A percentile compares a stretch with the other conserved stretches of the same genome.
phyloP scores from a whole-genome alignment of 2,888 invertebrate species.

The Folsomia manolachei region DNA sequence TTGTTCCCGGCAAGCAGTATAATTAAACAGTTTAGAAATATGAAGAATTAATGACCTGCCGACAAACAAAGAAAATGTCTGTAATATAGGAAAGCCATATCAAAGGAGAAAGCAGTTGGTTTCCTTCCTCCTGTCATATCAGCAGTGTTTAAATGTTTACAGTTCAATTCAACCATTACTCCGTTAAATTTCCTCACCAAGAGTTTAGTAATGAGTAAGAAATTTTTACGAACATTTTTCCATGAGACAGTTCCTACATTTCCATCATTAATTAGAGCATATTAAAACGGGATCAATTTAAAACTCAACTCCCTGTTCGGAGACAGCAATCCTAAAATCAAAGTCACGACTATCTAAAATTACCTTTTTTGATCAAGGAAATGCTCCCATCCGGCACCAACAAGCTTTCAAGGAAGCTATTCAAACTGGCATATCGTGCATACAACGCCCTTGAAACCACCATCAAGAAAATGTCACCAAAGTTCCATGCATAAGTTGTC shows the following conservation, averaged over 20 bases:
- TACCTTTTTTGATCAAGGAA: slow-evolving; percentile 28
- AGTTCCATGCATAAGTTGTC: slow-evolving; percentile 45
- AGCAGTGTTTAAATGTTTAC: no score
- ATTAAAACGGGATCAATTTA: no score
- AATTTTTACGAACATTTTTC: slow-evolving; percentile 34
- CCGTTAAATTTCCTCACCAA: no score
- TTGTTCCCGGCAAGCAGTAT: no score
- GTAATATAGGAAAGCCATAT: slow-evolving; percentile 47
- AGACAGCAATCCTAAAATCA: no score
- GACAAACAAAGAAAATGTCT: slow-evolving; percentile 48
- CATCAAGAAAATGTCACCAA: slow-evolving; percentile 45
- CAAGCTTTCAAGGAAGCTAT: slow-evolving; percentile 31
- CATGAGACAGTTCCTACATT: slow-evolving; percentile 39
- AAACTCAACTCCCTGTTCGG: not conserved
- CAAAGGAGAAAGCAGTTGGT: slow-evolving; percentile 38
- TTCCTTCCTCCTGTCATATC: slow-evolving; percentile 42
- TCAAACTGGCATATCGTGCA: slow-evolving; percentile 35
- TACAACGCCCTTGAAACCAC: slow-evolving; percentile 38
- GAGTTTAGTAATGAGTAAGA: slow-evolving; percentile 30
- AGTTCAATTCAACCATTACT: no score
- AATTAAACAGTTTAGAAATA: no score
- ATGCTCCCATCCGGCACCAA: slow-evolving; percentile 30
- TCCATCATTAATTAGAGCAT: not conserved
- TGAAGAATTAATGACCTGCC: no score
- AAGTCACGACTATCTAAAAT: not conserved